Evolutionary conservation across 2,888 invertebrate genomes (phyloP).

Genomic region (Koerneria pararmatus): DNA sequence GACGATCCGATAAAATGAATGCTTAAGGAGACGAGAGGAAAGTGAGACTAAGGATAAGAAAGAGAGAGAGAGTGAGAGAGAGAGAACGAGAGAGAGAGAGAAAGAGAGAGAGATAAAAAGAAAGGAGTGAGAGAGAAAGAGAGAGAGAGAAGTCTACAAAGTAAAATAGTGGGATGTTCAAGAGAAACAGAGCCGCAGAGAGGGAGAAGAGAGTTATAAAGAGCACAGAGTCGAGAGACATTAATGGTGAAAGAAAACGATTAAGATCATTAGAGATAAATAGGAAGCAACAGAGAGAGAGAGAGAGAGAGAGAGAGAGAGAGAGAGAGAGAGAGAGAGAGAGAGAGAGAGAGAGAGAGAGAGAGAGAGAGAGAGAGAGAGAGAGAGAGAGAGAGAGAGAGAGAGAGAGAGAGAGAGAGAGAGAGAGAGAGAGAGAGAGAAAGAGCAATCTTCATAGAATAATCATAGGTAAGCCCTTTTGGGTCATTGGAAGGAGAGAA

Average conservation of each 20-base stretch:
- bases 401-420: neutral
- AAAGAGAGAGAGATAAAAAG: neutral
- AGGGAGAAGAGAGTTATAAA: neutral
- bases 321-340: neutral
- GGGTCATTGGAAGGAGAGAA: too few species aligned
- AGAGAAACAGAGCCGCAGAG: too few species aligned
- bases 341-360: conserved; percentile 12
- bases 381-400: neutral
- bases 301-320: neutral
- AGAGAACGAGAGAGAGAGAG: neutral
- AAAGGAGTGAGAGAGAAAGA: conserved; percentile 1
- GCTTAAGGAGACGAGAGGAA: neutral
- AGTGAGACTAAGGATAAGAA: neutral
- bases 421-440: neutral
- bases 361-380: neutral
- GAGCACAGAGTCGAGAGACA: conserved; percentile 7
- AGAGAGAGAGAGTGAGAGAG: neutral
- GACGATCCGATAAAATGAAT: too few species aligned
- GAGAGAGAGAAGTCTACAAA: conserved; percentile 3
- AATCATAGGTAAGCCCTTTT: too few species aligned
- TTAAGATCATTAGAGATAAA: neutral
- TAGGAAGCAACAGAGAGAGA: conserved; percentile 3
- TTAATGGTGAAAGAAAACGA: conserved; percentile 6
- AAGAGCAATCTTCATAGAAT: neutral
- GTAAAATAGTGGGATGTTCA: conserved; percentile 7